Evolutionary conservation across 23 tunicate species (phyloP).

Genomic region (Ciona savignyi): DNA sequence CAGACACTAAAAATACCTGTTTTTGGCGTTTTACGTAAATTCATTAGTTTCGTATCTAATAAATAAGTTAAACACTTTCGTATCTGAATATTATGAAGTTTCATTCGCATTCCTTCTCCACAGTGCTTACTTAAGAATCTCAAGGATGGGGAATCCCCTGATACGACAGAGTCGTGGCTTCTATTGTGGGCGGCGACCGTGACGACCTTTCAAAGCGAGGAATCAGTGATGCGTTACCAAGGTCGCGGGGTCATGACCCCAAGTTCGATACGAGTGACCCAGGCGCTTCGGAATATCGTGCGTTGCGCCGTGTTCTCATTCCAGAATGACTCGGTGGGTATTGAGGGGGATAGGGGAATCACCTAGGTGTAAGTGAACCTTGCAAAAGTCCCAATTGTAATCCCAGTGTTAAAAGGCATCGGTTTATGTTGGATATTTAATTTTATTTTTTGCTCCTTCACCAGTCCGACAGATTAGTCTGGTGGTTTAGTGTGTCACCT

Average conservation of each 20-base stretch:
- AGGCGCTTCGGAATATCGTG: conserved; percentile 33
- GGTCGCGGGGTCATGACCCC: conserved; percentile 42
- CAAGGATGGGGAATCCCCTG: background rate
- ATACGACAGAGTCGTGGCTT: background rate
- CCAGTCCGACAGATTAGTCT: no score
- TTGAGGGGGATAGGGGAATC: conserved; percentile 8
- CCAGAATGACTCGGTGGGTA: conserved; percentile 21
- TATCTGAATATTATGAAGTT: no score
- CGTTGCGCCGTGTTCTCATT: conserved; percentile 24
- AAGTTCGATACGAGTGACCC: conserved; percentile 37
- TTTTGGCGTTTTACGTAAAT: no score
- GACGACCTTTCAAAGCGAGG: conserved; percentile 47
- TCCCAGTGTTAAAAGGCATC: no score
- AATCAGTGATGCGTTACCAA: conserved; percentile 29
- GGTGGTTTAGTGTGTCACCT: no score
- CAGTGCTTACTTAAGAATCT: conserved; percentile 22
- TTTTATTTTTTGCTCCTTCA: no score
- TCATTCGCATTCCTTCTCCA: conserved; percentile 10
- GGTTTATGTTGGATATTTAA: no score
- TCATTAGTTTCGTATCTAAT: no score
- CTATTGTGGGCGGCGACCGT: conserved; percentile 37
- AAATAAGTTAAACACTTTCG: no score
- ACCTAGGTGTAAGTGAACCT: conserved; percentile 2
- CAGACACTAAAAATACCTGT: no score
- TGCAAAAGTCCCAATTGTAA: no score